These are phyloP conservation scores for Cepphus grylle DNA, from an alignment of 2,113 vertebrate species.

Conservation along the genomic window DNA sequence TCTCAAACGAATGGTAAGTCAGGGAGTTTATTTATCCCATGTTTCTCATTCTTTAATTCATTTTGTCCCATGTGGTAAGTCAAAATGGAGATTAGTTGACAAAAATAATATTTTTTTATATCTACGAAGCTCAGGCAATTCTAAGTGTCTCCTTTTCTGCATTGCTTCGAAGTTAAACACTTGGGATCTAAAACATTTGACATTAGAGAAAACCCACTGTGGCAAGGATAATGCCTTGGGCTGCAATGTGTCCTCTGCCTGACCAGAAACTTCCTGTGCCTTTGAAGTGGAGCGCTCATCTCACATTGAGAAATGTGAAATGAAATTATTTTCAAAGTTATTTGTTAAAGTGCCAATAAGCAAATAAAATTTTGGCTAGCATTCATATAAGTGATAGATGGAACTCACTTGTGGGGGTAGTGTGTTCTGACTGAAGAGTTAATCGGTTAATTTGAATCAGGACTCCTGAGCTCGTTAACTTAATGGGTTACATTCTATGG, in stretches of 20 bases:
- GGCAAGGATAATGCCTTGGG: background rate
- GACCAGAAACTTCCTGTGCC: background rate
- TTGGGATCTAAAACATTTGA: background rate
- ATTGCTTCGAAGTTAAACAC: background rate
- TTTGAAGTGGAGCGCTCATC: background rate
- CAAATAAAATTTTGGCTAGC: background rate
- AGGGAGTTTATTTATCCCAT: background rate
- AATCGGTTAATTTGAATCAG: background rate
- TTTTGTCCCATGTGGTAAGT: background rate
- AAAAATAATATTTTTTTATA: background rate
- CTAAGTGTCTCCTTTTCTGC: accelerated
- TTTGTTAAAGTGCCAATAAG: background rate
- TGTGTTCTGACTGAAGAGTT: background rate
- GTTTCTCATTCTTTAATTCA: background rate
- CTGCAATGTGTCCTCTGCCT: background rate
- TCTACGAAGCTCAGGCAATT: background rate
- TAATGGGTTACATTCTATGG: background rate
- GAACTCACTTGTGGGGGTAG: background rate
- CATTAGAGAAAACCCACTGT: background rate
- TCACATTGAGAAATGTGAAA: background rate
- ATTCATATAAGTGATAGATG: background rate
- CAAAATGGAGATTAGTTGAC: background rate
- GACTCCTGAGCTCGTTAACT: background rate
- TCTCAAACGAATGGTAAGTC: conserved; percentile 85
- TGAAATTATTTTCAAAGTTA: background rate